Base-by-base conservation (phyloP, 1,140 invertebrate genomes). In the Bombus superbus region DNA sequence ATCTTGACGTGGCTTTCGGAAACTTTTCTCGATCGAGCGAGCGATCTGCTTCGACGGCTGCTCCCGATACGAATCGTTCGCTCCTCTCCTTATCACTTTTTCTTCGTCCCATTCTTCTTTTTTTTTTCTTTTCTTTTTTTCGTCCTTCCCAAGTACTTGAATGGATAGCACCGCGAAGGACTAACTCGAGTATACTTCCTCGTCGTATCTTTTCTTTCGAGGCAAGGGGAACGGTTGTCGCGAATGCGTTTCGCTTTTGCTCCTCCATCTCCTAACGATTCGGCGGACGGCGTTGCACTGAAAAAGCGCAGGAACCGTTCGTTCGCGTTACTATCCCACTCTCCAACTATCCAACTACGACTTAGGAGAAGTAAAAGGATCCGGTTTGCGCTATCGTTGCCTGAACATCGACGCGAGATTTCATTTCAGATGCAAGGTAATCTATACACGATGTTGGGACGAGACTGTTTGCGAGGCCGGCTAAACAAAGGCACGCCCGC, bases 1-100 rank as follows among this genome's bases (percentile, higher is more conserved):
- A 80, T 85, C 79, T 85, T 74, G 69, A 64, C 35, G 42, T 28
- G 6, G 13, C 47, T 18, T 53, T 53, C 22, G 53, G 35, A 53
- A 85, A 62, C 83, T 47, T 73, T 71, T 40, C 83, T 64, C 76
- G 44, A 85, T 85, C 83, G 38, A 72, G 10, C 25, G 53, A 72
- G 15, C 25, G 53, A 80, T 73, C 42, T 68, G 8, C 64, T 68
- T 35, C 72, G 73, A 80, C 72, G 68, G 66, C 1, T 32, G 32
- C 53, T 18, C 42, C 4, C 11, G 53, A 72, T 68, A 80, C n/a
- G n/a, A 64, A 72, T 64, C 68, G 57, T 73, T 75, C 38, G 22
- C 25, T 32, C n/a, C 47, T 28, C 10, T 25, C 32, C n/a, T 15
- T 25, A 0, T 3, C 15, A 13, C 47, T 22, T 1, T 28, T 35